Conservation (phyloP, 2,888 invertebrate species). For the Sabatieria punctata region DNA sequence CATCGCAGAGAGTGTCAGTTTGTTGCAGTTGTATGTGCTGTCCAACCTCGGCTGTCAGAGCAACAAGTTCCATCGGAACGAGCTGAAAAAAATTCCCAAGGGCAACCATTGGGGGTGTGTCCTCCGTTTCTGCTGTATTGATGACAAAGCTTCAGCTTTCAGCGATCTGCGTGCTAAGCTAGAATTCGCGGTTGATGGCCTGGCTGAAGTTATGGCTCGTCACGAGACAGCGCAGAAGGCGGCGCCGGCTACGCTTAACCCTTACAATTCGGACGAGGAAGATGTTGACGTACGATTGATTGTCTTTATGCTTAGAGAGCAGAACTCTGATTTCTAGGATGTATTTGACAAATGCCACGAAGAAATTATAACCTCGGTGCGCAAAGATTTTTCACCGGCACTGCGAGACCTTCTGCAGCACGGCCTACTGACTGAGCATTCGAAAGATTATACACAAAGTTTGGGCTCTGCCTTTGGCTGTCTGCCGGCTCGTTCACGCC, state of each 20-base stretch:
- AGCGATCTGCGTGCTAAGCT: constrained; percentile 76
- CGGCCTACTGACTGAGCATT: constrained; percentile 12
- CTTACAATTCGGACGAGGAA: constrained; percentile 9
- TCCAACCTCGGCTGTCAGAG: constrained; percentile 66
- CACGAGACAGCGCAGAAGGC: constrained; percentile 27
- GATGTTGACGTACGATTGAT: constrained; percentile 2
- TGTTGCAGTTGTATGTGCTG: no score
- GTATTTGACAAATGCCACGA: constrained; percentile 44
- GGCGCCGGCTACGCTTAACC: constrained; percentile 10
- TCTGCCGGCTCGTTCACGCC: constrained; percentile 3
- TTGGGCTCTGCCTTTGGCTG: no score
- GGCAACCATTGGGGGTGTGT: constrained; percentile 77
- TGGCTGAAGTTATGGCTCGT: constrained; percentile 39
- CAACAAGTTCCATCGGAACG: constrained; percentile 53
- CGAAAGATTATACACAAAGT: not conserved
- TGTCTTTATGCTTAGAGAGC: not conserved
- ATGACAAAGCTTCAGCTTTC: no score
- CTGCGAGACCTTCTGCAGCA: constrained; percentile 82
- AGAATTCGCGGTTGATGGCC: constrained; percentile 61
- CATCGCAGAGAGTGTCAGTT: no score
- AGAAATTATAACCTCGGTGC: constrained; percentile 66
- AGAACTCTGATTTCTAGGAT: constrained; percentile 13
- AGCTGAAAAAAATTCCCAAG: constrained; percentile 61
- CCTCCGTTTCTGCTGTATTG: no score
- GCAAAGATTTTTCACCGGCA: constrained; percentile 76